Percentiles rank a stretch among this genome's conserved stretches.
Conservation (phyloP, 2,797 vertebrate genomes). For the Phataginus tetradactyla region DNA sequence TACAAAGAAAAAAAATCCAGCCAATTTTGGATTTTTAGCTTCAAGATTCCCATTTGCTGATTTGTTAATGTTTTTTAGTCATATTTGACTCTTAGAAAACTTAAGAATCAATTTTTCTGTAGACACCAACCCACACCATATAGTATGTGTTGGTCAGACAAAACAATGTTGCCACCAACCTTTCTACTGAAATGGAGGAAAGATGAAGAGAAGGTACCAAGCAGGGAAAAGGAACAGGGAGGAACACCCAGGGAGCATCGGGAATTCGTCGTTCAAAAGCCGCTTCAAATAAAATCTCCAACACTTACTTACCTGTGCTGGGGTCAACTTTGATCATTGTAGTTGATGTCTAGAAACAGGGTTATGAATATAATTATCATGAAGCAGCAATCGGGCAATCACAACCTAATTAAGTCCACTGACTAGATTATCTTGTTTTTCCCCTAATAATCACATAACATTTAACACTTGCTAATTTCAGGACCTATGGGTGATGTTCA, state of each 20-base stretch:
- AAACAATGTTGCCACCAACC: slow-evolving; percentile 75
- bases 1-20: not conserved
- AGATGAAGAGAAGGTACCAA: slow-evolving; percentile 63
- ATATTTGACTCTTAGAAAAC: slow-evolving; percentile 43
- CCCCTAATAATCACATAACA: slow-evolving; percentile 81
- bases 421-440: slow-evolving; percentile 81
- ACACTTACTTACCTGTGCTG: slow-evolving; percentile 59
- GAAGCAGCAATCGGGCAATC: slow-evolving; percentile 81
- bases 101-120: slow-evolving; percentile 59
- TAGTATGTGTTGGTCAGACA: slow-evolving; percentile 66
- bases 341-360: slow-evolving; percentile 70
- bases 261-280: slow-evolving; percentile 63
- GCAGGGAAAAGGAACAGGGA: slow-evolving; percentile 58
- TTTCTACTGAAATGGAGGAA: slow-evolving; percentile 62
- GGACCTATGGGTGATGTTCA: slow-evolving; percentile 74
- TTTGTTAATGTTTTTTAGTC: slow-evolving; percentile 39
- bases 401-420: slow-evolving; percentile 83
- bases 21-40: slow-evolving; percentile 21
- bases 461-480: slow-evolving; percentile 83
- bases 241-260: slow-evolving; percentile 34
- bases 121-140: not conserved
- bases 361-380: slow-evolving; percentile 81
- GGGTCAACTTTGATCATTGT: slow-evolving; percentile 75
- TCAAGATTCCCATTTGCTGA: slow-evolving; percentile 28
- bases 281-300: slow-evolving; percentile 64